Evolutionary conservation across 2,797 vertebrate genomes (phyloP), one percentile per base, ranked within the genome.

Genomic region (Triplophysa bombifrons): DNA sequence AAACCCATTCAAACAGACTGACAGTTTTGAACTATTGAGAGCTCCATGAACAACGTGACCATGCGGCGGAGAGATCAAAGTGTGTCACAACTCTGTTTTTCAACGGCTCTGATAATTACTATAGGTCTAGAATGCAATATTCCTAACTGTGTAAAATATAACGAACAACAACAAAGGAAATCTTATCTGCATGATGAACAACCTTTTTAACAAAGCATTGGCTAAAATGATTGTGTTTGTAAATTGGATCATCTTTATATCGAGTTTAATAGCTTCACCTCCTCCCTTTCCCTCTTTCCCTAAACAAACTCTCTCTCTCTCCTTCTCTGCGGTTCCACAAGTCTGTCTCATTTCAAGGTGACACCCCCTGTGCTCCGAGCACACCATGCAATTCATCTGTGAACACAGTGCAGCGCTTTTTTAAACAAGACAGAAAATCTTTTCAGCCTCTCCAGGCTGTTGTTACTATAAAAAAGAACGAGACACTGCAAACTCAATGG

Each of bases 311-410:
- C 11, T 46, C 14, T 53, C 64, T 67, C 64, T 67, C 22, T 41
- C 68, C 60, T 38, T 61, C 14, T 51, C 13, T 65, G 50, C 50
- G 53, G 71, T 71, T 58, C 64, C 38, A 27, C 64, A 80, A 70
- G 53, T 61, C 41, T 30, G 34, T 69, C 41, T 65, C 66, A 78
- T 70, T 67, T 78, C 74, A 84, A 81, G 79, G 82, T 84, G 74
- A 74, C 75, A 78, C 74, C 3, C 5, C 50, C 71, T 51, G 17
- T 41, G 70, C 72, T 72, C 48, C 12, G 7, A 63, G 77, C 72
- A 70, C 17, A 11, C 56, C 50, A 50, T 66, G 9, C 58, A 67
- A 65, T 75, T 65, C 69, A 64, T 71, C 72, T 80, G 58, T 64
- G 61, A 70, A 72, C 55, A 19, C 41, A 0, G 17, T 38, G 65